phyloP scores from a whole-genome alignment of 2,113 vertebrate genomes.

The Brienomyrus brachyistius region DNA sequence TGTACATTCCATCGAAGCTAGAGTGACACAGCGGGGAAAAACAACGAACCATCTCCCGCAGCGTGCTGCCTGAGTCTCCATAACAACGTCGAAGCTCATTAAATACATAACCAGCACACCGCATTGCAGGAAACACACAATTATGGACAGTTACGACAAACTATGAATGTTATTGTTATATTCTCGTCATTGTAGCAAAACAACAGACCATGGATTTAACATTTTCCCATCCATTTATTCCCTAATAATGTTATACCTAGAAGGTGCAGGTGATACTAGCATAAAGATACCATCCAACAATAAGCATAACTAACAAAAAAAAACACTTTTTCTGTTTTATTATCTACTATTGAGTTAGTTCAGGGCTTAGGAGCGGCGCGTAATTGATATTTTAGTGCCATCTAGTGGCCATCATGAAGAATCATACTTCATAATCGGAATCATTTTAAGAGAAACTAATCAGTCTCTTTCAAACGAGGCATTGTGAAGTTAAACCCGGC shows the following conservation, averaged over 20 bases:
- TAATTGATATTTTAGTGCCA: not conserved
- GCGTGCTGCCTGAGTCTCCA: not conserved
- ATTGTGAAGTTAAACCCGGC: not conserved
- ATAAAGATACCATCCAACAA: not conserved
- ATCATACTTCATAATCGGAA: not conserved
- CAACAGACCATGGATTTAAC: not conserved
- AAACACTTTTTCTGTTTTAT: not conserved
- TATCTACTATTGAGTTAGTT: not conserved
- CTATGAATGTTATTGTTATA: not conserved
- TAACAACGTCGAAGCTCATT: not conserved
- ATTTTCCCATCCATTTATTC: not conserved
- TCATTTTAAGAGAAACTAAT: not conserved
- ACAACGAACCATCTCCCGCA: not conserved
- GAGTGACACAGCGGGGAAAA: not conserved
- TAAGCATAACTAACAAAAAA: not conserved
- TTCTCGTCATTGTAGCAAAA: not conserved
- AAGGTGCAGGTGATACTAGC: not conserved
- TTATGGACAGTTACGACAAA: not conserved
- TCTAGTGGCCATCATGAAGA: not conserved
- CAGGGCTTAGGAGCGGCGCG: not conserved
- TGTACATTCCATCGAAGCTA: not conserved
- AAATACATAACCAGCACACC: not conserved
- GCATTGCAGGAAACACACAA: not conserved
- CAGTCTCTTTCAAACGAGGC: not conserved
- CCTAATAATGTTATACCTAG: not conserved